Base-by-base conservation (phyloP, 2,888 invertebrate genomes). In the Aleiodes testaceus region DNA sequence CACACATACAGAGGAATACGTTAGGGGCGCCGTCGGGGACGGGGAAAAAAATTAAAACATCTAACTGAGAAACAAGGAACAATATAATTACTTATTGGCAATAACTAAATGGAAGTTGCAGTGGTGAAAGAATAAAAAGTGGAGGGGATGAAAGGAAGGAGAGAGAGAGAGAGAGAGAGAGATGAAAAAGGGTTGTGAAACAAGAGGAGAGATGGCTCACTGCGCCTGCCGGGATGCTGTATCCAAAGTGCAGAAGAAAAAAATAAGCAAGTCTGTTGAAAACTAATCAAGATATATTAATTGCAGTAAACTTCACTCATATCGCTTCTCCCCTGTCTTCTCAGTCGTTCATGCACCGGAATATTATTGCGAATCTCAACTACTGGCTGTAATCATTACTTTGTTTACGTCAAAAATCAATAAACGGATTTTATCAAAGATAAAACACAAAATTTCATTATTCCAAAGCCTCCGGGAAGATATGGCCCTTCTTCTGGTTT, bases 271-370 rank as follows among this genome's bases (percentile, higher is more conserved):
- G 79, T 79, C 79, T 79, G 82, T 79, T 81, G 81, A 79, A 80
- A 85, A 81, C 81, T 84, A 84, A 84, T 84, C 84, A 82, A 84
- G 84, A 83, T 79, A 81, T 82, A 85, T 84, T 85, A 85, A 84
- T 84, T 83, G 84, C 82, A 78, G 79, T 79, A 81, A 79, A 84
- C 82, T 82, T 79, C 82, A 81, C 81, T 83, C 80, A 80, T 79
- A 82, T 81, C 81, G 79, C 79, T 80, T 79, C 79, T 75, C 77
- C 78, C 76, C 65, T 50, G 74, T 77, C 75, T 65, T 52, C 44
- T 68, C 26, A 36, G 1, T 36, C 36, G 36, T 9, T 36, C 36
- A 36, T 36, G 79, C 78, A 77, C 67, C 77, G 9, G 79, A 78
- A 80, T 80, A 80, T 82, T 83, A 82, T 83, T 83, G 81, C 82